A percentile compares a stretch with the other conserved stretches of the same genome.
Evolutionary conservation across 2,797 vertebrate species (phyloP).

Genomic region (Scolopax bukidnonensis): DNA sequence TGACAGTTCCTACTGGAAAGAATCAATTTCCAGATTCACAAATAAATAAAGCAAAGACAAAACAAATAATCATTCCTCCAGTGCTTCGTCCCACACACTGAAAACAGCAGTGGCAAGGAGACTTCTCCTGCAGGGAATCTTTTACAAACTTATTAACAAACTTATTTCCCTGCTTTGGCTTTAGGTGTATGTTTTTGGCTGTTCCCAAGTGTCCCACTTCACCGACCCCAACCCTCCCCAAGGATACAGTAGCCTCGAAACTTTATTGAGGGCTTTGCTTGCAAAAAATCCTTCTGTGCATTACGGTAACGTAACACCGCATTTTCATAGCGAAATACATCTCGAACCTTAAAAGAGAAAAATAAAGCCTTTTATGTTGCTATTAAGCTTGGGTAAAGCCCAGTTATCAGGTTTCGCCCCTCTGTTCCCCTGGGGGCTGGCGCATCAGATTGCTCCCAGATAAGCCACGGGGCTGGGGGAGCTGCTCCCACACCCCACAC

Average conservation of each 20-base stretch:
- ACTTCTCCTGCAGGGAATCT: neutral
- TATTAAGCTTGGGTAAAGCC: conserved; percentile 37
- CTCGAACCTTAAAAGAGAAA: conserved; percentile 37
- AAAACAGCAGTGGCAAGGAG: fast-evolving
- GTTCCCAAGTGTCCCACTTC: neutral
- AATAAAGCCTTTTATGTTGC: conserved; percentile 56
- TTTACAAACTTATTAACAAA: neutral
- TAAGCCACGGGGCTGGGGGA: neutral
- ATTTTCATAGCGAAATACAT: conserved; percentile 46
- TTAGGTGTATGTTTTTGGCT: neutral
- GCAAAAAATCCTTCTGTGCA: neutral
- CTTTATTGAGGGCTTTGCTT: neutral
- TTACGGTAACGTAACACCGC: neutral
- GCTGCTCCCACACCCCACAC: neutral
- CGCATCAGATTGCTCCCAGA: conserved; percentile 29
- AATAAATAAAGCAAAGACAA: neutral
- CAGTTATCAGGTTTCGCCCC: conserved; percentile 48
- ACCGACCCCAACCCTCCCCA: neutral
- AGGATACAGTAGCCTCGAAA: neutral
- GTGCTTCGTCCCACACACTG: neutral
- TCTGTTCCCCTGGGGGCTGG: conserved; percentile 12
- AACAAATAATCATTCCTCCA: neutral
- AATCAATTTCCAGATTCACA: neutral
- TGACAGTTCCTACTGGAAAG: neutral
- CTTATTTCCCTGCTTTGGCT: neutral